Evolutionary conservation across 2,113 vertebrate species (phyloP).

Genomic region (Rutilus rutilus): DNA sequence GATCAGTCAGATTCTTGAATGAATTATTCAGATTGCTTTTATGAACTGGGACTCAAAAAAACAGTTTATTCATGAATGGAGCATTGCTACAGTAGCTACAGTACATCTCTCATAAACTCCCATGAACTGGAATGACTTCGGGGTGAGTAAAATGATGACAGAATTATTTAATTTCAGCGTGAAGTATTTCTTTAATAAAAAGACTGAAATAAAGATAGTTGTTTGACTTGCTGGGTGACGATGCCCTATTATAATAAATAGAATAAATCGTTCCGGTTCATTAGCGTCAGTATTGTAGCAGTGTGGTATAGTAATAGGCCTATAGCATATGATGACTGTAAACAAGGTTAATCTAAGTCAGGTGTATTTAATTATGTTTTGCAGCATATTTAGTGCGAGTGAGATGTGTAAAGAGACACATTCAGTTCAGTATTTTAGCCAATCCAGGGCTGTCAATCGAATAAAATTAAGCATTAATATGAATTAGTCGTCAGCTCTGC

Average conservation of each 20-base stretch:
- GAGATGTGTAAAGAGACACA: no score
- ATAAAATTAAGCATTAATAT: no score
- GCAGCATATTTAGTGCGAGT: no score
- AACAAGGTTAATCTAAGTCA: no score
- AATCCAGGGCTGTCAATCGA: no score
- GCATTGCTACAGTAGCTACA: not conserved
- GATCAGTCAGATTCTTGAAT: not conserved
- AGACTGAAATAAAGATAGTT: not conserved
- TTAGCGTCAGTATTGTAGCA: not conserved
- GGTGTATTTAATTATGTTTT: no score
- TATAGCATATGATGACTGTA: no score
- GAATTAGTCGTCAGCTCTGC: not conserved
- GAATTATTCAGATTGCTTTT: not conserved
- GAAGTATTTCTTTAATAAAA: constrained; percentile 11
- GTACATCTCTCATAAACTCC: not conserved
- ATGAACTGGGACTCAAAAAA: not conserved
- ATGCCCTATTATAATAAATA: not conserved
- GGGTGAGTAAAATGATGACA: not conserved
- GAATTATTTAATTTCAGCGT: not conserved
- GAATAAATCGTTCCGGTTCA: not conserved
- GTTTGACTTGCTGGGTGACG: not conserved
- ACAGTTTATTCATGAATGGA: not conserved
- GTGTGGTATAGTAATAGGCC: no score
- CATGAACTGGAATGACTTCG: not conserved
- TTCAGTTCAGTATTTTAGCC: no score